Evolutionary conservation across 2,113 vertebrate species (phyloP).

Genomic region (Phalacrocorax aristotelis): DNA sequence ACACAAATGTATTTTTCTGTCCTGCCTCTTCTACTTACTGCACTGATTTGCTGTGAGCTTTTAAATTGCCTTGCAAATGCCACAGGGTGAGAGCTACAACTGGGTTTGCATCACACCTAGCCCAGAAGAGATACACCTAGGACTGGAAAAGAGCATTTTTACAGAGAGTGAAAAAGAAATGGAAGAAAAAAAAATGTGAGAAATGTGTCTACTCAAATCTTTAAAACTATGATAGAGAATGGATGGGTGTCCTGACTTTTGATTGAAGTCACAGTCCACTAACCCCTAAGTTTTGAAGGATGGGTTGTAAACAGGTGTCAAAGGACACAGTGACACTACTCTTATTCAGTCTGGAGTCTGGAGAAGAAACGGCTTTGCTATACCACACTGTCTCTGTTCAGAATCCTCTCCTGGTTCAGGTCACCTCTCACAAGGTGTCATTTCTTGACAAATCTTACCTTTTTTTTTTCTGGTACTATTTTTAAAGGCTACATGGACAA

Average conservation of each 20-base stretch:
- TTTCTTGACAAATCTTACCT: conserved; percentile 61
- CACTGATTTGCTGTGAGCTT: background rate
- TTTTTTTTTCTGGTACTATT: conserved; percentile 39
- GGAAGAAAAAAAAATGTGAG: background rate
- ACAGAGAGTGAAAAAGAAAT: background rate
- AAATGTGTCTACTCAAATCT: background rate
- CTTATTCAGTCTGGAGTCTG: background rate
- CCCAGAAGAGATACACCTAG: background rate
- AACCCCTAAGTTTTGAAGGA: background rate
- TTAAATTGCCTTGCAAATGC: background rate
- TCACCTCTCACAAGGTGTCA: background rate
- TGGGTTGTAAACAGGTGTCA: background rate
- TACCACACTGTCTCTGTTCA: background rate
- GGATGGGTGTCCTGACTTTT: background rate
- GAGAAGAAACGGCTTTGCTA: background rate
- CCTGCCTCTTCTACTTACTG: background rate
- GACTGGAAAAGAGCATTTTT: background rate
- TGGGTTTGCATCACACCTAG: background rate
- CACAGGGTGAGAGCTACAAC: fast-evolving
- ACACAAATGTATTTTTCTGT: background rate
- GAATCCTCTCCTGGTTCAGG: conserved; percentile 5
- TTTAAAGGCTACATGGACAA: conserved; percentile 43
- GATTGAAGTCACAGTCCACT: background rate
- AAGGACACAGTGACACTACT: background rate
- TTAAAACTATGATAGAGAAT: background rate